Base-by-base conservation (phyloP, 1,140 invertebrate genomes). In the Drosophila obscura region DNA sequence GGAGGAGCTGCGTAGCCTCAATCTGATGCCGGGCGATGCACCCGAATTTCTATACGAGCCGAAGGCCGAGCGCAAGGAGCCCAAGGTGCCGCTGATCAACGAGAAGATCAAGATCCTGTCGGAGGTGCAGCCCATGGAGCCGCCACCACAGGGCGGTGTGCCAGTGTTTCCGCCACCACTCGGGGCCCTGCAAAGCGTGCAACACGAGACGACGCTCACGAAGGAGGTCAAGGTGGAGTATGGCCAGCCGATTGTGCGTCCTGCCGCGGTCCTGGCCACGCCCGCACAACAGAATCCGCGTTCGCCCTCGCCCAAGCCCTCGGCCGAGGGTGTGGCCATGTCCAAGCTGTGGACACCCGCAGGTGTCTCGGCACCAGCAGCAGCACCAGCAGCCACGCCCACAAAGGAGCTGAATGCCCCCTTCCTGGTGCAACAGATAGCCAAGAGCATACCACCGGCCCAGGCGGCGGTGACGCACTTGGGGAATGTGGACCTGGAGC, bases 31-130 rank as follows among this genome's bases (percentile, higher is more conserved):
- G 0, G 95, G 95, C 85, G 94, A 95, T 24, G 95, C 95, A 8
- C 95, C 95, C n/a, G 94, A 96, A 92, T 95, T 96, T 16, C 94
- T 94, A 41, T 96, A 93, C 69, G 93, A 94, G 28, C 94, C 95
- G 2, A 95, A 94, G 76, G 73, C 90, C 0, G 93, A 93, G 13
- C 44, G 67, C 19, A 53, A 24, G 22, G 45, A 62, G 16, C 68
- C 84, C 1, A 79, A 65, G 41, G 43, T 50, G 4, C 93, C 94
- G 53, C 93, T 94, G 24, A 92, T 95, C 11, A 93, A 93, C 16
- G 92, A 94, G 16, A 94, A 94, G 77, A 94, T 95, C 1, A 95
- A 94, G 80, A 94, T 94, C 80, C 90, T 95, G 13, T 94, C 95
- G 78, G 94, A 95, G 66, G 93, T 93, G 16, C 94, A 94, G 65